phyloP scores from a whole-genome alignment of 1,140 invertebrate species.

The Patella vulgata region DNA sequence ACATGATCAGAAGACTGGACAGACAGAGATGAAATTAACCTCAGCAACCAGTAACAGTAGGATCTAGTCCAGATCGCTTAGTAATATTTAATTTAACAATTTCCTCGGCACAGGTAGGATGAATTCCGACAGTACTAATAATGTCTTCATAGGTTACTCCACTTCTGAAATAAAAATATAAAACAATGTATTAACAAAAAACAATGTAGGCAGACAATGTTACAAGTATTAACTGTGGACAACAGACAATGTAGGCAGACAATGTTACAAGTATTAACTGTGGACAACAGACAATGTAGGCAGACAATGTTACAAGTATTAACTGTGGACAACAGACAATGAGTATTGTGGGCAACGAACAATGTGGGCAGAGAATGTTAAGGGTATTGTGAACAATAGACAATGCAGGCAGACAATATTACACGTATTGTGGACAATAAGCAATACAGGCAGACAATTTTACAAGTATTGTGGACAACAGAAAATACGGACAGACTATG shows the following conservation, averaged over 20 bases:
- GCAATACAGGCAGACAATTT: too few species aligned
- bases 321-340: too few species aligned
- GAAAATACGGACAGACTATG: too few species aligned
- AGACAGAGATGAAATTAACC: slow-evolving; percentile 67
- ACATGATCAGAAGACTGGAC: too few species aligned
- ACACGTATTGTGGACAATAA: too few species aligned
- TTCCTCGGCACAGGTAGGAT: slow-evolving; percentile 92
- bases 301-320: too few species aligned
- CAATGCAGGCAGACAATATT: too few species aligned
- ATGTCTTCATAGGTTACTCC: slow-evolving; percentile 86
- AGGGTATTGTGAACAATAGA: too few species aligned
- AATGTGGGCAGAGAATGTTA: too few species aligned
- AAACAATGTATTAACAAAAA: background rate
- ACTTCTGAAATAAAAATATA: slow-evolving; percentile 63
- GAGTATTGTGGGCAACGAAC: too few species aligned
- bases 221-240: background rate
- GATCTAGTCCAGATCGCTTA: slow-evolving; percentile 70
- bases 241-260: background rate
- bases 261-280: background rate
- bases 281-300: too few species aligned
- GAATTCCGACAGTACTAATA: slow-evolving; percentile 91
- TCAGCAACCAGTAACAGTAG: slow-evolving; percentile 71
- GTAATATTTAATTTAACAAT: slow-evolving; percentile 72
- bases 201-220: background rate
- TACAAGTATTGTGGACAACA: too few species aligned